Conservation (phyloP, 2,797 vertebrate species). For the Acanthopagrus latus region DNA sequence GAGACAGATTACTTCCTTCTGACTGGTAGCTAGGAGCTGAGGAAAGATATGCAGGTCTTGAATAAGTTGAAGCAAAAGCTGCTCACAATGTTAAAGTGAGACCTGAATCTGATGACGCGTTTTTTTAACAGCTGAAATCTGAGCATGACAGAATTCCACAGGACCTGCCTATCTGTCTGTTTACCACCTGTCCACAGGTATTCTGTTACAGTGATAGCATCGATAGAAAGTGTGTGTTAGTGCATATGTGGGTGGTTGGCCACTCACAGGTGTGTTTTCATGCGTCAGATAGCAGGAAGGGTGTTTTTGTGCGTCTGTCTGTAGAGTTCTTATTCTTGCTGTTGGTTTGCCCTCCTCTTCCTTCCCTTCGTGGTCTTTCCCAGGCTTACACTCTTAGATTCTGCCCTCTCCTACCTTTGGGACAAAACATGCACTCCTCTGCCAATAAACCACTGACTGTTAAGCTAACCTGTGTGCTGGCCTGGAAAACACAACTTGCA, state of each 20-base stretch:
- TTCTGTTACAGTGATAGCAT: conserved; percentile 53
- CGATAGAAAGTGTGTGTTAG: conserved; percentile 21
- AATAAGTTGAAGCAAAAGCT: conserved; percentile 9
- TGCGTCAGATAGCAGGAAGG: conserved; percentile 38
- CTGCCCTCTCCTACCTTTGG: conserved; percentile 60
- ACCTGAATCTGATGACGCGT: background rate
- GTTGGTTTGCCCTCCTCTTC: conserved; percentile 48
- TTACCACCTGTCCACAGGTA: conserved; percentile 48
- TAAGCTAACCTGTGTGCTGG: conserved; percentile 54
- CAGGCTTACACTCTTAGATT: conserved; percentile 54
- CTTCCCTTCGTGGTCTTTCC: conserved; percentile 68
- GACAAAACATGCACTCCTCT: conserved; percentile 55
- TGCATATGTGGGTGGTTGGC: conserved; percentile 10
- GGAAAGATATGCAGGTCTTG: conserved; percentile 73
- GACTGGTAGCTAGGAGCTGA: conserved; percentile 65
- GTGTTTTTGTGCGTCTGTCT: conserved; percentile 8
- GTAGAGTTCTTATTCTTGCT: conserved; percentile 19
- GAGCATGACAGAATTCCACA: conserved; percentile 14
- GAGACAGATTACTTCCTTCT: conserved; percentile 67
- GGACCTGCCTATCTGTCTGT: conserved; percentile 67
- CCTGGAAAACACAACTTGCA: conserved; percentile 26
- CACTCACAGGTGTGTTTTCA: conserved; percentile 23
- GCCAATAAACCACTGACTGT: conserved; percentile 54
- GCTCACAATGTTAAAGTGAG: background rate
- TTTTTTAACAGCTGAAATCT: background rate